phyloP scores from a whole-genome alignment of 2,888 invertebrate species.

The Phaonia tiefii region DNA sequence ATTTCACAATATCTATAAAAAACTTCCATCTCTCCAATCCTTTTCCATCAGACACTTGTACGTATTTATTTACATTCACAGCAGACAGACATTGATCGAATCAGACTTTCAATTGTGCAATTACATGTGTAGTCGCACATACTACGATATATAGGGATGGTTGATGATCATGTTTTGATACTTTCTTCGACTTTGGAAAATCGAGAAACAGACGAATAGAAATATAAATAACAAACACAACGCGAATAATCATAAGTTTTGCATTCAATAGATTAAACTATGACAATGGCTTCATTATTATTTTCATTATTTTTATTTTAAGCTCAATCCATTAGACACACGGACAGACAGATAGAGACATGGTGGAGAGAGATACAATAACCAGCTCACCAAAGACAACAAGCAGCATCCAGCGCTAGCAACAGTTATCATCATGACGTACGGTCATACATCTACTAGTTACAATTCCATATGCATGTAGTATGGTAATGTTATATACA shows the following conservation, averaged over 20 bases:
- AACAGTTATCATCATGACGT: background rate
- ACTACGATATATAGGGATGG: background rate
- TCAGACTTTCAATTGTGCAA: conserved; percentile 46
- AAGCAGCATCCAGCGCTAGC: conserved; percentile 42
- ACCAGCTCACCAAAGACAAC: conserved; percentile 11
- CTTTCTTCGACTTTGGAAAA: conserved; percentile 23
- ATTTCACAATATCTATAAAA: too few species aligned
- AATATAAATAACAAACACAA: background rate
- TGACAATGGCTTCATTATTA: conserved; percentile 57
- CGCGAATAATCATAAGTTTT: conserved; percentile 40
- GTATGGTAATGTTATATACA: too few species aligned
- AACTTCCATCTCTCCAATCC: background rate
- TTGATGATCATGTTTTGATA: conserved; percentile 24
- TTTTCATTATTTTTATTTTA: conserved; percentile 31
- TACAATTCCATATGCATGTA: background rate
- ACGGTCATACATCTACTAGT: too few species aligned
- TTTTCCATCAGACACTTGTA: background rate
- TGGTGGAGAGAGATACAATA: conserved; percentile 26
- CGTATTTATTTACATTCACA: background rate
- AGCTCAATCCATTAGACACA: background rate
- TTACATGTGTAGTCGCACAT: conserved; percentile 26
- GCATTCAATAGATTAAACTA: conserved; percentile 52
- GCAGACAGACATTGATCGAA: background rate
- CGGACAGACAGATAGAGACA: conserved; percentile 33
- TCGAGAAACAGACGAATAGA: conserved; percentile 21